Evolutionary conservation across 2,113 vertebrate genomes (phyloP).

Genomic region (Fregetta grallaria): DNA sequence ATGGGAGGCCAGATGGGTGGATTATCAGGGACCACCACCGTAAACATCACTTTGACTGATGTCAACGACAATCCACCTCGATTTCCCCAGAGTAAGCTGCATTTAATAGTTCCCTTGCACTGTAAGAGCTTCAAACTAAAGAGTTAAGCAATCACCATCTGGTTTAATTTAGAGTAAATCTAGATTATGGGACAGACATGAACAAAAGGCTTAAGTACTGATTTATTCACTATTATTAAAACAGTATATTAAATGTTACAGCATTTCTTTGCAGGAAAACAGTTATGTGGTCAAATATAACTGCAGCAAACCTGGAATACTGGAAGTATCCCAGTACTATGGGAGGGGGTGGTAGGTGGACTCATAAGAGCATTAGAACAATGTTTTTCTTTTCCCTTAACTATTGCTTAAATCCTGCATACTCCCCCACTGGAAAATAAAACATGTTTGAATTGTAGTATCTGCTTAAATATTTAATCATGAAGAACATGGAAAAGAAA

Average conservation of each 20-base stretch:
- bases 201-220: constrained; percentile 42
- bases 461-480: constrained; percentile 48
- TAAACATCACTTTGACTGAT: constrained; percentile 82
- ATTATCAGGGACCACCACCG: constrained; percentile 79
- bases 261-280: neutral
- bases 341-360: neutral
- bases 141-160: constrained; percentile 45
- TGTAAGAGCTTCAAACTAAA: constrained; percentile 4
- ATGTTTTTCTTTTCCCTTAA: neutral
- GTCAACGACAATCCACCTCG: constrained; percentile 84
- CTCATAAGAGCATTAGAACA: constrained; percentile 17
- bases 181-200: constrained; percentile 41
- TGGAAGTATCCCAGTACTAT: neutral
- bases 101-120: constrained; percentile 12
- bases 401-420: constrained; percentile 19
- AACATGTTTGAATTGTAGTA: neutral
- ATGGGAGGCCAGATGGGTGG: constrained; percentile 87
- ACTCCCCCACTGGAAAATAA: neutral
- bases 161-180: constrained; percentile 61
- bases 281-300: neutral
- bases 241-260: constrained; percentile 40
- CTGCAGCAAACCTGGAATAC: neutral
- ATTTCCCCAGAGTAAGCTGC: constrained; percentile 81
- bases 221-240: constrained; percentile 44
- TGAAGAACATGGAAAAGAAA: neutral